Evolutionary conservation across 2,888 invertebrate genomes (phyloP), one percentile per base, ranked within the genome.

Genomic region (Silvanus unidentatus): DNA sequence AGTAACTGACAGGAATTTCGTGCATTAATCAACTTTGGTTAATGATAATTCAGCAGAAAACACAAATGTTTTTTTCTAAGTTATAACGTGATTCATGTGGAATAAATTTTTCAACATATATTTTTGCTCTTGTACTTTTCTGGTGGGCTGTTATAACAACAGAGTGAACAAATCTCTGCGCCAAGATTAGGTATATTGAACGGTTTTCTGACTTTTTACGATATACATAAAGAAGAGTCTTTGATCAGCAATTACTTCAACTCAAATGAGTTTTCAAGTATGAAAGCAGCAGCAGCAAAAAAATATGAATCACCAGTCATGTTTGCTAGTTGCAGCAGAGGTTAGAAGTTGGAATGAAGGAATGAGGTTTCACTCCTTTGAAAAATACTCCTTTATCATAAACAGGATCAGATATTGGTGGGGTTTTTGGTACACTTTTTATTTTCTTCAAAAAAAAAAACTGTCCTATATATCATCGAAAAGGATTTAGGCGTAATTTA

Each of bases 231-330:
- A 37, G 37, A 3, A n/a, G 37, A 11, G n/a, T 16, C 16, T 37
- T 37, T 37, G 37, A 37, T 37, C 37, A 16, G n/a, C 3, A 37
- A 37, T 37, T 37, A 37, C 37, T 37, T 37, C 37, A 37, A 37
- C 15, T 13, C 14, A 37, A 13, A 37, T 16, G 37, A 12, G 15
- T 37, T 37, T 37, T 37, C 35, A 15, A 13, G 37, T 37, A 16
- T 16, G n/a, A 3, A 32, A 32, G 14, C 13, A 4, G 16, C 10
- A 32, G 32, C n/a, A 32, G n/a, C n/a, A n/a, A n/a, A 32, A 32
- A 12, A 32, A 4, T 5, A 32, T 11, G n/a, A 32, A 32, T 11
- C 32, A 32, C n/a, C 10, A 3, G 22, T 22, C 8, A 8, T 22
- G 8, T 22, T 5, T 22, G 22, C 22, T 22, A 22, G 4, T 22